Evolutionary conservation across 2,113 vertebrate genomes (phyloP), one percentile per base, ranked within the genome.

Genomic region (Dicrurus megarhynchus): DNA sequence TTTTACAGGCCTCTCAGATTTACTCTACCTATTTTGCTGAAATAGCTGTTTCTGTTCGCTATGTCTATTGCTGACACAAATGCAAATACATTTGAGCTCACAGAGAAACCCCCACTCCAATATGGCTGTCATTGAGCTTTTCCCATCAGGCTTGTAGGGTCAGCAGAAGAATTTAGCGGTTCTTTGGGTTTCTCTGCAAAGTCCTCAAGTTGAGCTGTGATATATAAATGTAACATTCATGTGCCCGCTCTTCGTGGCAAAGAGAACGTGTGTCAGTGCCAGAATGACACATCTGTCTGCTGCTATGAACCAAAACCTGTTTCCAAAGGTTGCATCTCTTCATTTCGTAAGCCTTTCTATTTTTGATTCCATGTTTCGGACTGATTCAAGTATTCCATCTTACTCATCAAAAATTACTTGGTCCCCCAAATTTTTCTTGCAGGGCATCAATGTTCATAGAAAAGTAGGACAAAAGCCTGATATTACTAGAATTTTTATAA

Each of bases 391-490:
- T 75, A 67, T 84, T 69, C 84, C 46, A 17, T 90, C 50, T 65
- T 67, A 37, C 32, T 89, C 60, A 53, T 82, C 71, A 74, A 44
- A 93, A 97, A 63, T 85, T 65, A 42, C 83, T 93, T 77, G 80
- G 49, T 90, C 88, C 64, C 94, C 65, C 60, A 97, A 3, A 64
- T 94, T 96, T 97, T 94, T 95, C 68, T 95, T 93, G 76, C 81
- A 87, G 60, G 92, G 41, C 90, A 77, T 96, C 93, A 85, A 22
- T 91, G 42, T 95, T 97, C 89, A 50, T 50, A 90, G 65, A 76
- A 96, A 87, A 96, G 95, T 95, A 98, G 97, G 97, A 97, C 59
- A 69, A 95, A 97, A 98, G 95, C 96, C 96, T 97, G 90, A 97
- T 78, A 93, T 85, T 95, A 79, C 77, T 93, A 90, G 97, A 90